Conservation (phyloP, 2,113 vertebrate species). For the Hippolais icterina region DNA sequence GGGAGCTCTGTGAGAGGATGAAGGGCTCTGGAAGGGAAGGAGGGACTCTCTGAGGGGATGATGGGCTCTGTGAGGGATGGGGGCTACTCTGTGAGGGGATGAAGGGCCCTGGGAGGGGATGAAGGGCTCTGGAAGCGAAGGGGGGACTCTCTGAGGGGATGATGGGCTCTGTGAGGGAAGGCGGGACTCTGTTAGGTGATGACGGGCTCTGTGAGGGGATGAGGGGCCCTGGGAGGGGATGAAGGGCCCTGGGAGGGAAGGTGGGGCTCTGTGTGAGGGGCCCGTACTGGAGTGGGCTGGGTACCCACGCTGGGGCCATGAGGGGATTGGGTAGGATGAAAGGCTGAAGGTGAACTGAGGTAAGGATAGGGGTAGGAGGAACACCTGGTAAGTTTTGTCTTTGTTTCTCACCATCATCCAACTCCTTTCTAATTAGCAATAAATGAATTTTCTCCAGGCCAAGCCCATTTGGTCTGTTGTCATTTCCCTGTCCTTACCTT, state of each 20-base stretch:
- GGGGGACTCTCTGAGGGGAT: neutral
- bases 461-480: neutral
- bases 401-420: neutral
- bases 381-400: neutral
- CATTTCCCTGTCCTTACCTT: neutral
- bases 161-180: neutral
- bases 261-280: neutral
- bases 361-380: neutral
- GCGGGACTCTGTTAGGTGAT: neutral
- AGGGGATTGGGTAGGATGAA: neutral
- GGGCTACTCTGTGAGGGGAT: neutral
- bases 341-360: neutral
- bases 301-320: accelerated
- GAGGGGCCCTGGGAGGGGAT: too few relatives aligned
- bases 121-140: too few relatives aligned
- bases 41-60: neutral
- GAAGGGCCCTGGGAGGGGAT: neutral
- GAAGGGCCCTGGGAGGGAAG: too few relatives aligned
- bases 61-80: neutral
- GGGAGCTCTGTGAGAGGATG: neutral
- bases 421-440: neutral
- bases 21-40: neutral
- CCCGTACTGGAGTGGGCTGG: accelerated
- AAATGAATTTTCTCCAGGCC: neutral
- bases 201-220: neutral